phyloP scores from a whole-genome alignment of 2,797 vertebrate genomes.

The Amblyraja radiata region DNA sequence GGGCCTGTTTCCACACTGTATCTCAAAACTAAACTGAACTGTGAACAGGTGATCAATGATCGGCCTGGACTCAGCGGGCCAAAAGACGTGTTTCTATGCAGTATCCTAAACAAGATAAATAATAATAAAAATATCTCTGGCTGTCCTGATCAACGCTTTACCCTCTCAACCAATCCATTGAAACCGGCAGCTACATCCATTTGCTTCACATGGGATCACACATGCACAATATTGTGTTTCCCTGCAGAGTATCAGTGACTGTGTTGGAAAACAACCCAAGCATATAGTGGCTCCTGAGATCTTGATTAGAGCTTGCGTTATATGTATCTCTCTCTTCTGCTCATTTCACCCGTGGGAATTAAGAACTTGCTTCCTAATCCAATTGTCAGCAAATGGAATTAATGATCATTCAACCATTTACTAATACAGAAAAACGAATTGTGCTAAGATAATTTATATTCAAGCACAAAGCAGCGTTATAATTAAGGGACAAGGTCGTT shows the following conservation, averaged over 20 bases:
- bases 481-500: constrained; percentile 18
- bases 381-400: constrained; percentile 20
- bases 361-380: constrained; percentile 26
- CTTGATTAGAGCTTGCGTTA: not conserved
- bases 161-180: not conserved
- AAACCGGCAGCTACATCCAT: not conserved
- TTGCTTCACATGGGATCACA: not conserved
- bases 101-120: too few species aligned
- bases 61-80: too few species aligned
- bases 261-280: too few species aligned
- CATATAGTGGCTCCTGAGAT: not conserved
- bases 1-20: too few species aligned
- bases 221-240: not conserved
- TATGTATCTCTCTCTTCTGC: not conserved
- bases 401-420: constrained; percentile 22
- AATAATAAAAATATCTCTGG: too few species aligned
- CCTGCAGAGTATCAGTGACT: not conserved
- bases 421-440: constrained; percentile 15
- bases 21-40: too few species aligned
- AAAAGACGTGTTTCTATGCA: too few species aligned
- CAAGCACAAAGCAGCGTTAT: not conserved
- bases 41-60: too few species aligned
- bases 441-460: constrained; percentile 24
- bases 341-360: not conserved
- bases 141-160: not conserved